These are phyloP conservation scores for Podilymbus podiceps DNA, from an alignment of 2,113 vertebrate species.

Conservation along the genomic window DNA sequence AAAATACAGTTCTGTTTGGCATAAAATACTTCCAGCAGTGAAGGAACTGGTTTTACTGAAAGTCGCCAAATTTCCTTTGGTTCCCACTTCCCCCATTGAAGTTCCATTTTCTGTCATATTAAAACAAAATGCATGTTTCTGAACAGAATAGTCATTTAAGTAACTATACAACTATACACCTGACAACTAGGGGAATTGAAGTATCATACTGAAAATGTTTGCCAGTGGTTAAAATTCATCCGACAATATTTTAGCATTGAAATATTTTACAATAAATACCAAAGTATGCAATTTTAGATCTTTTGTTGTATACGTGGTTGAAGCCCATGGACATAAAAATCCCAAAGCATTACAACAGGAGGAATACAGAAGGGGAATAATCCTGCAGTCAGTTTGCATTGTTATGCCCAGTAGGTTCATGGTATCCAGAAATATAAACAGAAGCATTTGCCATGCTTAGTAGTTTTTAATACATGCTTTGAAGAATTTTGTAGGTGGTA, in stretches of 20 bases:
- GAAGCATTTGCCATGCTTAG: neutral
- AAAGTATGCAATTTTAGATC: neutral
- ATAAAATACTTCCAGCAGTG: neutral
- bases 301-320: fast-evolving
- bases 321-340: neutral
- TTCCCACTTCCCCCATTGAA: neutral
- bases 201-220: neutral
- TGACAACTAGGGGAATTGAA: neutral
- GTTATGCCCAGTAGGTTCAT: neutral
- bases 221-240: neutral
- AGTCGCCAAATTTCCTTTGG: neutral
- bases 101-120: neutral
- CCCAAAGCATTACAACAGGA: neutral
- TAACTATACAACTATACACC: neutral
- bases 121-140: neutral
- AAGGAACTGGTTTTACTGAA: neutral
- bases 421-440: neutral
- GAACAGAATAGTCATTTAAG: neutral
- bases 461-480: neutral
- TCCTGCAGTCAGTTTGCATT: neutral
- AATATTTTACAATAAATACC: neutral
- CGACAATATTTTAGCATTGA: neutral
- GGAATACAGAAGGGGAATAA: neutral
- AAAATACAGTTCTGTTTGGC: neutral
- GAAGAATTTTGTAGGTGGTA: neutral